Evolutionary conservation across 2,888 invertebrate genomes (phyloP), one percentile per base, ranked within the genome.

Genomic region (Tenodera sinensis): DNA sequence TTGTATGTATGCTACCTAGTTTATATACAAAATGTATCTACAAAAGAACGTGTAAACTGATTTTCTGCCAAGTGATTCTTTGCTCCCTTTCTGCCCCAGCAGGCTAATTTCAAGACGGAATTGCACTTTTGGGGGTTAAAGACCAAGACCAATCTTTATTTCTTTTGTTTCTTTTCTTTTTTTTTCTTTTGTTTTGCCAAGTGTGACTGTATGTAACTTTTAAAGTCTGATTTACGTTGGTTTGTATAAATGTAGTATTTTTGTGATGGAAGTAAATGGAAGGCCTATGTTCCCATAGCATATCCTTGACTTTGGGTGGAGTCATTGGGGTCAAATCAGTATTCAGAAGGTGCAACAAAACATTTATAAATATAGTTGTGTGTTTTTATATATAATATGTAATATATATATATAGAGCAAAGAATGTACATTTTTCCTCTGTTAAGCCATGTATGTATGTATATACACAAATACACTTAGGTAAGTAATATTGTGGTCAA

Each of bases 231-330:
- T 81, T 86, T 28, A 25, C 54, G 81, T 20, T 81, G 81, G 25
- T 30, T 86, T 81, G 54, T 71, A 71, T 71, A 71, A 20, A 71
- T 71, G 54, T 71, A 71, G 54, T 71, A 71, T 71, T 71, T 71
- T 71, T 71, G 54, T 71, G 54, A 71, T 71, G 54, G 54, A 71
- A 15, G 54, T 71, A 71, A 71, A 6, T 71, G 54, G 20, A 34
- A 87, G 87, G 87, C 87, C 87, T 87, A 87, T 83, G 87, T 87
- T 87, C 82, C 87, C 87, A 87, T 83, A 34, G 34, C 28, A 28
- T 87, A 83, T 87, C 87, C 86, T 86, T 86, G 54, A 86, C 54
- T 28, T 86, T 86, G 83, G 82, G 87, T 87, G 87, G 87, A 34
- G 83, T 27, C 87, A 34, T 87, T 87, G 15, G 54, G 54, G 54